Percentiles rank a stretch among this genome's conserved stretches.
Conservation (phyloP, 2,888 invertebrate species). For the Nomada fabriciana region DNA sequence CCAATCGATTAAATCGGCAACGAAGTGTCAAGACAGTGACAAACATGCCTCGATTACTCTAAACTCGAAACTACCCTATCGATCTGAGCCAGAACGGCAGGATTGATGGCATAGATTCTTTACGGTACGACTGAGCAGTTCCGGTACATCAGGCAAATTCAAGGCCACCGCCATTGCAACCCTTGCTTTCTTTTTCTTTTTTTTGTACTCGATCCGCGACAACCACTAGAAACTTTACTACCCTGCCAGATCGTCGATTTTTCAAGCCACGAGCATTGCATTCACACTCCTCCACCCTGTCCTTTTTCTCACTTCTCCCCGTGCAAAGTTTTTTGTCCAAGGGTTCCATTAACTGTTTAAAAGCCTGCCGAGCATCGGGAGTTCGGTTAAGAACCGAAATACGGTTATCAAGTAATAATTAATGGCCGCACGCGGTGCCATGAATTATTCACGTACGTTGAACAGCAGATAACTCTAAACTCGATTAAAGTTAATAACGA, state of each 20-base stretch:
- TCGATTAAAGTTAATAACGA: slow-evolving; percentile 61
- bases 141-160: slow-evolving; percentile 30
- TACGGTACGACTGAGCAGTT: slow-evolving; percentile 40
- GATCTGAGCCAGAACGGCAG: slow-evolving; percentile 32
- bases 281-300: slow-evolving; percentile 25
- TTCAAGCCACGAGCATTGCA: slow-evolving; percentile 46
- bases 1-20: slow-evolving; percentile 29
- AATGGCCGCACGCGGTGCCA: slow-evolving; percentile 43
- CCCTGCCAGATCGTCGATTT: slow-evolving; percentile 42
- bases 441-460: slow-evolving; percentile 63
- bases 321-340: slow-evolving; percentile 28
- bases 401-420: slow-evolving; percentile 67
- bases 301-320: not conserved
- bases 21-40: slow-evolving; percentile 48
- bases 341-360: slow-evolving; percentile 57
- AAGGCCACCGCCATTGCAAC: slow-evolving; percentile 21
- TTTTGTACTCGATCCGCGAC: not conserved
- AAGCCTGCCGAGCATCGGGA: slow-evolving; percentile 46
- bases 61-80: slow-evolving; percentile 29
- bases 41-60: slow-evolving; percentile 47
- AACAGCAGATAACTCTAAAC: slow-evolving; percentile 62
- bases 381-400: slow-evolving; percentile 57
- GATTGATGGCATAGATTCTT: slow-evolving; percentile 45
- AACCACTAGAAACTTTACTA: not conserved
- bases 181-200: not conserved